Percentiles rank a stretch among this genome's conserved stretches.
Conservation (phyloP, 2,113 vertebrate genomes). For the Phaethon lepturus region DNA sequence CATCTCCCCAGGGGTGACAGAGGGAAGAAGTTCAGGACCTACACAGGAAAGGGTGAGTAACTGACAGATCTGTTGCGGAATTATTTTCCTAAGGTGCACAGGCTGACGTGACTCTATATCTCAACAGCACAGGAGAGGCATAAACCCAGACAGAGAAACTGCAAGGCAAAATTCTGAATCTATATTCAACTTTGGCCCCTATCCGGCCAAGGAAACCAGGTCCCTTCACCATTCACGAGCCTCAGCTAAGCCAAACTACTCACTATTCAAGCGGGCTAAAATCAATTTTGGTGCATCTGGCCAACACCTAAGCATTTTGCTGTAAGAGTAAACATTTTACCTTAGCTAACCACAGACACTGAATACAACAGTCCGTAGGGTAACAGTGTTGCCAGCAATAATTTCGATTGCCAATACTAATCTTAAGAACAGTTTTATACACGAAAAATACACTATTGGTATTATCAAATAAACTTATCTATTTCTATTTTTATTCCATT, state of each 20-base stretch:
- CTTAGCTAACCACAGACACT: not conserved
- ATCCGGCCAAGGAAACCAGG: not conserved
- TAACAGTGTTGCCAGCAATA: not conserved
- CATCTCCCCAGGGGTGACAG: not conserved
- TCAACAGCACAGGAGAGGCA: not conserved
- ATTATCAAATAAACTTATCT: not conserved
- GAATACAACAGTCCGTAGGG: not conserved
- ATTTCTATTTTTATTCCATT: not conserved
- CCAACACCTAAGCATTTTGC: not conserved
- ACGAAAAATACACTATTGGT: not conserved
- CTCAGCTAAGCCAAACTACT: not conserved
- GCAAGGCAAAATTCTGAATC: not conserved
- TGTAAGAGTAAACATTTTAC: not conserved
- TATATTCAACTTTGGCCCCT: not conserved
- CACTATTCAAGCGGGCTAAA: not conserved
- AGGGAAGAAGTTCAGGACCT: not conserved
- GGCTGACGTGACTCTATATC: not conserved
- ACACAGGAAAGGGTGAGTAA: not conserved
- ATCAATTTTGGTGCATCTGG: not conserved
- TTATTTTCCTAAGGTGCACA: not conserved
- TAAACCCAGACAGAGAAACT: not conserved
- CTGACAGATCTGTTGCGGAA: fast-evolving
- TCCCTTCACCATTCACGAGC: not conserved
- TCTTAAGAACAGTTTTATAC: not conserved
- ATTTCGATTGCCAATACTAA: not conserved